Evolutionary conservation across 2,113 vertebrate species (phyloP).

Genomic region (Neotoma lepida): DNA sequence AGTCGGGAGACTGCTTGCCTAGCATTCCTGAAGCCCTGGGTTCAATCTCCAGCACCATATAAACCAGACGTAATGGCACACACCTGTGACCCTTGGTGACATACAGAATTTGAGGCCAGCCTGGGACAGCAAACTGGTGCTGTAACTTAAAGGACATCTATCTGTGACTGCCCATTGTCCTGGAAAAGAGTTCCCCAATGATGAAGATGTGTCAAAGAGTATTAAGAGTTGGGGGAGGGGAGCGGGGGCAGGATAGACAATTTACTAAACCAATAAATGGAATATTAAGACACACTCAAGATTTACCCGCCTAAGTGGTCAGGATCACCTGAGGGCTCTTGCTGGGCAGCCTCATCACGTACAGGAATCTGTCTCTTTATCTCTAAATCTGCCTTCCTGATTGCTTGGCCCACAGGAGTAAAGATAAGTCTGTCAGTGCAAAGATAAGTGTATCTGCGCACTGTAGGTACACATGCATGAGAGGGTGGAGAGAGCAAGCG

Average conservation of each 20-base stretch:
- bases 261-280: not conserved
- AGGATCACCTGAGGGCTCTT: not conserved
- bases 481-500: not conserved
- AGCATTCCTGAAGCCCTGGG: not conserved
- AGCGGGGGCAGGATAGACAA: not conserved
- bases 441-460: not conserved
- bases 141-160: not conserved
- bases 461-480: rapidly evolving
- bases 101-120: not conserved
- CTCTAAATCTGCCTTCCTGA: not conserved
- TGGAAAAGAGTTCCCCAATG: not conserved
- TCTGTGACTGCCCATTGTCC: not conserved
- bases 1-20: not conserved
- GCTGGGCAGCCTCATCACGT: not conserved
- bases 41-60: not conserved
- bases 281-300: not conserved
- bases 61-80: not conserved
- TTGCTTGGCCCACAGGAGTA: not conserved
- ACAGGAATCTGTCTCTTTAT: not conserved
- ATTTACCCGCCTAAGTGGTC: no score
- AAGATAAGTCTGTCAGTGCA: not conserved
- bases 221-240: no score
- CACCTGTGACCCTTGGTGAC: not conserved
- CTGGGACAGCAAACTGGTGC: not conserved
- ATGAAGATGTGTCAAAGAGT: not conserved